Evolutionary conservation across 1,140 invertebrate genomes (phyloP), one percentile per base, ranked within the genome.

Genomic region (Zaprionus lachaisei): DNA sequence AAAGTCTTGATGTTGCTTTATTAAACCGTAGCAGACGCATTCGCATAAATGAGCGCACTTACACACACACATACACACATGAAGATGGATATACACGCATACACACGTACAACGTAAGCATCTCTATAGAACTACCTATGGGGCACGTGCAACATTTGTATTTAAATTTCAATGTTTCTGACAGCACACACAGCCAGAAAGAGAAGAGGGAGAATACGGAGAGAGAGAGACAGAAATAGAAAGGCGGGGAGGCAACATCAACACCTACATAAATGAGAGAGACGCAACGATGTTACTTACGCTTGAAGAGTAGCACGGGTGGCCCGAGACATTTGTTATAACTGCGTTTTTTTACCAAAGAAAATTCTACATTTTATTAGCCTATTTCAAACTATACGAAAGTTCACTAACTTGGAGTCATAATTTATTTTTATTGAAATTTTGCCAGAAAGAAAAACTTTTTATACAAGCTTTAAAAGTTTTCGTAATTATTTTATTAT

Each of bases 81-180:
- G 22, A 5, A 51, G 9, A 51, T 51, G 22, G 4, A 22, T 51
- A 47, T 44, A 7, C n/a, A 26, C 12, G 24, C 22, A 66, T 62
- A 38, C 17, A 41, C 17, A 79, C 38, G 61, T 41, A 57, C 47
- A 68, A 26, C 24, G 15, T 24, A 61, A 38, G 66, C 44, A 58
- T 66, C 57, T 69, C 64, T 73, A 49, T 54, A 69, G 55, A 80
- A 70, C 69, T 79, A 83, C 78, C 81, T 70, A 72, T 69, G 72
- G 69, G 71, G 70, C 68, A 90, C 85, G 85, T 85, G 85, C 81
- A 77, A 90, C 85, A 90, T 90, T 89, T 89, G 85, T 85, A 84
- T 90, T 90, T 89, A 90, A 89, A 89, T 90, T 90, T 90, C 76
- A 90, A 90, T 89, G 84, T 77, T 81, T 83, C 55, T 72, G 77